Percentiles rank a stretch among this genome's conserved stretches.
phyloP scores from a whole-genome alignment of 2,797 vertebrate species.

The Eulemur coronatus region DNA sequence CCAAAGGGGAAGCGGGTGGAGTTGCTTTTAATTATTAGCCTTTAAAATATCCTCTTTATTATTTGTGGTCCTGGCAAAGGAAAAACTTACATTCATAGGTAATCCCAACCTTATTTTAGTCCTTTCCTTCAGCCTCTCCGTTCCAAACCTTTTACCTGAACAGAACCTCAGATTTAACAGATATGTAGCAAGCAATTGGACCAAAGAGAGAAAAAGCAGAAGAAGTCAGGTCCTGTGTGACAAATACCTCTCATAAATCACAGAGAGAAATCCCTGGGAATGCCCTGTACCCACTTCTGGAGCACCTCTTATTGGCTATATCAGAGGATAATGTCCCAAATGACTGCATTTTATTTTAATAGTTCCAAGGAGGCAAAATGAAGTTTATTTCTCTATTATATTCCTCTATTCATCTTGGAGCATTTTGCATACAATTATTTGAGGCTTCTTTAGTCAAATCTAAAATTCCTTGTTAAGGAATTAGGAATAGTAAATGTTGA shows the following conservation, averaged over 20 bases:
- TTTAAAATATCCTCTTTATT: conserved; percentile 64
- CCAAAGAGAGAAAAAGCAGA: not conserved
- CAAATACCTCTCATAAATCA: not conserved
- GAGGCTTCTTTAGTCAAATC: not conserved
- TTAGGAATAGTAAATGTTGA: not conserved
- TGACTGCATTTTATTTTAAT: not conserved
- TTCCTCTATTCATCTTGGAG: not conserved
- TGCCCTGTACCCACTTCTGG: not conserved
- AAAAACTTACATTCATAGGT: conserved; percentile 2
- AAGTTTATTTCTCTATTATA: conserved; percentile 29
- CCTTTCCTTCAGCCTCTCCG: conserved; percentile 10
- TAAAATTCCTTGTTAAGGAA: conserved; percentile 19
- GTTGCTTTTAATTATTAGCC: conserved; percentile 61
- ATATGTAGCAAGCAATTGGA: not conserved
- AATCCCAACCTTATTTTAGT: conserved; percentile 6
- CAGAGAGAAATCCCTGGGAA: not conserved
- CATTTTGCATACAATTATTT: conserved; percentile 27
- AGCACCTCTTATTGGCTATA: not conserved
- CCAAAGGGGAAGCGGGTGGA: not conserved
- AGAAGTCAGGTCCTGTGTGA: not conserved
- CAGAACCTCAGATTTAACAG: not conserved
- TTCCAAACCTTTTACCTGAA: not conserved
- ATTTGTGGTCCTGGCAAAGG: conserved; percentile 45
- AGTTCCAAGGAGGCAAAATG: not conserved
- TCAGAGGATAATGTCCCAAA: not conserved